A percentile compares a stretch with the other conserved stretches of the same genome.
These are phyloP conservation scores for Eurytemora carolleeae DNA, from an alignment of 1,140 invertebrate species.

Conservation along the genomic window DNA sequence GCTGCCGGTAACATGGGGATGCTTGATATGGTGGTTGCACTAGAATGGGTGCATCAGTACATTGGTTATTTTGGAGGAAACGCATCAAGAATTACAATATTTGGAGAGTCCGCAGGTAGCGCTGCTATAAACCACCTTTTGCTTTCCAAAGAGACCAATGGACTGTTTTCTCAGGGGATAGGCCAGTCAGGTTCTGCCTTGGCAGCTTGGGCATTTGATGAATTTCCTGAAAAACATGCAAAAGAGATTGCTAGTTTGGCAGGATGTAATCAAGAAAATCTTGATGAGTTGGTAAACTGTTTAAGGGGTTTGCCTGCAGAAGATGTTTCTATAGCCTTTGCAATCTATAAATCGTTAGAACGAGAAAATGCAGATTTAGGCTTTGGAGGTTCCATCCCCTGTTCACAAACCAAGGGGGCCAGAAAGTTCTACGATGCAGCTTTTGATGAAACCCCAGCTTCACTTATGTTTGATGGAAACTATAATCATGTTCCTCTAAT, in stretches of 20 bases:
- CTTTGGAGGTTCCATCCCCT: constrained; percentile 12
- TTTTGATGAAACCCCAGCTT: constrained; percentile 8
- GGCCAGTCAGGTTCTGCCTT: constrained; percentile 13
- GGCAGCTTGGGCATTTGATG: constrained; percentile 12
- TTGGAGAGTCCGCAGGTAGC: constrained; percentile 40
- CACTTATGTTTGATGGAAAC: constrained; percentile 5
- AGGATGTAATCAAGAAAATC: background rate
- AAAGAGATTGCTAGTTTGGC: background rate
- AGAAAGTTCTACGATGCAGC: constrained; percentile 14
- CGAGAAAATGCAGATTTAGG: background rate
- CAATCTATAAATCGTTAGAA: background rate
- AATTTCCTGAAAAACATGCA: background rate
- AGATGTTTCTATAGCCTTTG: background rate
- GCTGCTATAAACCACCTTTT: constrained; percentile 36
- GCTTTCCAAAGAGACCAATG: constrained; percentile 26
- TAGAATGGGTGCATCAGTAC: constrained; percentile 31
- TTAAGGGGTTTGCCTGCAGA: background rate
- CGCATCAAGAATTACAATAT: constrained; percentile 34
- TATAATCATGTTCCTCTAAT: constrained; percentile 11
- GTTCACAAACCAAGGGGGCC: constrained; percentile 1
- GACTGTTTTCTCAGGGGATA: constrained; percentile 4
- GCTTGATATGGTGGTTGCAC: constrained; percentile 34
- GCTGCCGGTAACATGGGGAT: constrained; percentile 28
- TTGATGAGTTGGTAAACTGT: background rate
- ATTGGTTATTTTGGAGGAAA: constrained; percentile 36